Percentiles rank a stretch among this genome's conserved stretches.
Conservation (phyloP, 2,797 vertebrate genomes). For the Peromyscus melanophrys region DNA sequence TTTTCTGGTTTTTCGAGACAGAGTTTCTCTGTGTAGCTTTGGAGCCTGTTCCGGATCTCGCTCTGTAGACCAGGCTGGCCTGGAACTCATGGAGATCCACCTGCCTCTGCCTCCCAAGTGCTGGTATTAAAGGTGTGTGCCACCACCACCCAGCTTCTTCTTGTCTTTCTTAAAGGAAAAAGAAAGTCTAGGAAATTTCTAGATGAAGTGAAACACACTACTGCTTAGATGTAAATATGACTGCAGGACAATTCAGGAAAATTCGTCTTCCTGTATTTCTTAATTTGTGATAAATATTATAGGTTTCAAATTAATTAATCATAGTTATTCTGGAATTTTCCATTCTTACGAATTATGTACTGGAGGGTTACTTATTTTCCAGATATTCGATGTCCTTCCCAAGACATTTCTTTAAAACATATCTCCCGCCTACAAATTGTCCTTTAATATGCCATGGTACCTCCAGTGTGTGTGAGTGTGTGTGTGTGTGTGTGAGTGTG, state of each 20-base stretch:
- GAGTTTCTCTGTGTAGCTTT: too few relatives aligned
- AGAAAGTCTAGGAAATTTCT: neutral
- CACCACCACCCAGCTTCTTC: neutral
- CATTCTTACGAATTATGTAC: neutral
- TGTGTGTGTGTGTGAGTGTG: too few relatives aligned
- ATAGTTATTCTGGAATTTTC: slow-evolving; percentile 15
- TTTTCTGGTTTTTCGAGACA: too few relatives aligned
- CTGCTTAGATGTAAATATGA: neutral
- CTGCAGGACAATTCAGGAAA: neutral
- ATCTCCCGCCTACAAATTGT: neutral
- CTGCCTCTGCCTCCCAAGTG: too few relatives aligned
- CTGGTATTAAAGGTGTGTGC: too few relatives aligned
- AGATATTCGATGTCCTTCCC: neutral
- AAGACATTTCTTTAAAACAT: neutral
- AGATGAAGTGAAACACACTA: neutral
- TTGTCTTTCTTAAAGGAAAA: neutral
- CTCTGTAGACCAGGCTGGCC: too few relatives aligned
- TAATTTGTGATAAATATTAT: neutral
- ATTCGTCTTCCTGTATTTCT: neutral
- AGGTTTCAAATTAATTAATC: neutral
- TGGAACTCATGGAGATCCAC: too few relatives aligned
- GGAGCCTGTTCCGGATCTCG: too few relatives aligned
- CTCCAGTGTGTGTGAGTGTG: neutral
- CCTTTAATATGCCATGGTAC: neutral
- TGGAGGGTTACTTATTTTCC: neutral